These are phyloP conservation scores for Aldabrachelys gigantea DNA, from an alignment of 2,113 vertebrate species.

Conservation along the genomic window DNA sequence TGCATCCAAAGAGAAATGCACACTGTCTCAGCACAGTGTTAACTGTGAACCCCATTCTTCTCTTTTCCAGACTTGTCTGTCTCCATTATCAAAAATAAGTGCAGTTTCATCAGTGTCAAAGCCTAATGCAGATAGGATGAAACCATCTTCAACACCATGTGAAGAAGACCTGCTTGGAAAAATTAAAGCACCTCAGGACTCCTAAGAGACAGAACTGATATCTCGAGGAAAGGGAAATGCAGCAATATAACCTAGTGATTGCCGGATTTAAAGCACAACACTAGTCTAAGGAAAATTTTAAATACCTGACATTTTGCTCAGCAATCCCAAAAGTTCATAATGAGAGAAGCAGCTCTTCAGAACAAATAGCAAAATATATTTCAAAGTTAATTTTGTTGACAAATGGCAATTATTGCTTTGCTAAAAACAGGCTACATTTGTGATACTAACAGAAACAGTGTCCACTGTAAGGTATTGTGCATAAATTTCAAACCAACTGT, in stretches of 20 bases:
- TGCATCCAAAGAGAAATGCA: neutral
- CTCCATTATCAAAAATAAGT: neutral
- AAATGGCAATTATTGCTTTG: constrained; percentile 60
- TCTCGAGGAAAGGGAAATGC: neutral
- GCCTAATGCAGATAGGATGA: neutral
- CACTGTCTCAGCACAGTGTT: neutral
- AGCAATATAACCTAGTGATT: neutral
- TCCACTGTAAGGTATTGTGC: constrained; percentile 23
- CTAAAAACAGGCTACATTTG: constrained; percentile 66
- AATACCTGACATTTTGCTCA: neutral
- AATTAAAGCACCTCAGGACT: neutral
- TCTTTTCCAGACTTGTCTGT: neutral
- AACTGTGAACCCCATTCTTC: neutral
- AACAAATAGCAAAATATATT: constrained; percentile 17
- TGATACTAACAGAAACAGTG: constrained; percentile 41
- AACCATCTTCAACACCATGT: neutral
- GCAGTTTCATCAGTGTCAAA: neutral
- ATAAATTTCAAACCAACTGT: constrained; percentile 68
- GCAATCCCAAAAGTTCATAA: neutral
- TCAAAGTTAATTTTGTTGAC: neutral
- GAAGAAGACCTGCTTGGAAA: neutral
- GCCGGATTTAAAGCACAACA: neutral
- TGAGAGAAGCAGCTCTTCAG: neutral
- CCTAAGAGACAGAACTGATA: neutral
- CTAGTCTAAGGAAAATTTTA: neutral